Evolutionary conservation across 2,113 vertebrate genomes (phyloP).

Genomic region (Psittacula cyanocephala): DNA sequence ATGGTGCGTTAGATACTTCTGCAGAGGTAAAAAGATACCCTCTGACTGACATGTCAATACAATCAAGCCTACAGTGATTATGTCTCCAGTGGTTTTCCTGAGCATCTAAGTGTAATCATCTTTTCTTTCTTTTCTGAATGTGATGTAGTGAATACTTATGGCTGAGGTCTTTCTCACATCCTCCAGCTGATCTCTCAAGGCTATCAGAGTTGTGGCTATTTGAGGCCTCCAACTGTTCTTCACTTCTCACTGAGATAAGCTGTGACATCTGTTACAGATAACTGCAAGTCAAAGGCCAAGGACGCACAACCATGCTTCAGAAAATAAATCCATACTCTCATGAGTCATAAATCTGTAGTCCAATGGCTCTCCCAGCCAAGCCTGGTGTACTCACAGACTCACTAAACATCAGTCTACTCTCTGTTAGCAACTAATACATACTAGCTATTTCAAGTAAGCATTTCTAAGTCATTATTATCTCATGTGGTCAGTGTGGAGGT

Average conservation of each 20-base stretch:
- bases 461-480: background rate
- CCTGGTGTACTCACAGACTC: background rate
- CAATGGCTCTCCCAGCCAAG: background rate
- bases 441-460: background rate
- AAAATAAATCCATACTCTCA: background rate
- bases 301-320: background rate
- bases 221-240: background rate
- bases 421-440: background rate
- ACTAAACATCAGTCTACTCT: background rate
- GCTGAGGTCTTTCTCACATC: background rate
- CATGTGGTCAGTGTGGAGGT: background rate
- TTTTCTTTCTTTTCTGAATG: background rate
- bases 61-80: background rate
- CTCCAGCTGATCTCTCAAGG: background rate
- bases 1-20: background rate
- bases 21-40: background rate
- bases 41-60: background rate
- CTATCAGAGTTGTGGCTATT: background rate
- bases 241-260: background rate
- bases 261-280: background rate
- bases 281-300: background rate
- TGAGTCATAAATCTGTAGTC: background rate
- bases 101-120: background rate
- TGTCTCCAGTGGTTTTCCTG: background rate
- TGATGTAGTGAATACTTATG: background rate